phyloP scores from a whole-genome alignment of 30 jellyfish, hydroid and myxozoan genomes.

The Aurelia aurita region DNA sequence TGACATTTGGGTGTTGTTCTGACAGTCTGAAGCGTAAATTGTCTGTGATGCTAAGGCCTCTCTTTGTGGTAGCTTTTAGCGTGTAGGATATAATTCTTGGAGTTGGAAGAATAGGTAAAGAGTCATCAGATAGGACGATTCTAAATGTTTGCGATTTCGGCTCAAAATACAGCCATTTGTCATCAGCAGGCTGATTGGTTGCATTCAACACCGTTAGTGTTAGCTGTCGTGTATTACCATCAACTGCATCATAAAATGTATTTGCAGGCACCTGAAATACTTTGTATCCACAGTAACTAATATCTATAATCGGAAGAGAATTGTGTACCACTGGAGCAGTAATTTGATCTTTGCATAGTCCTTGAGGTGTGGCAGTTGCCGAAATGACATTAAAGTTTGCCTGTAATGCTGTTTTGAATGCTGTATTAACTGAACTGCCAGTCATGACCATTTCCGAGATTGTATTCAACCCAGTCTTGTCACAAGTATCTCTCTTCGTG shows the following conservation, averaged over 20 bases:
- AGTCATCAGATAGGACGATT: conserved; percentile 27
- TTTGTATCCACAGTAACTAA: conserved; percentile 73
- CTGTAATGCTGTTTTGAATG: conserved; percentile 53
- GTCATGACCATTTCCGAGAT: conserved; percentile 24
- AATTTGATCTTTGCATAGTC: conserved; percentile 64
- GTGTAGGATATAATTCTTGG: conserved; percentile 40
- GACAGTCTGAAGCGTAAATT: conserved; percentile 47
- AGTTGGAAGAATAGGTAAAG: neutral
- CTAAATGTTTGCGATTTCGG: conserved; percentile 47
- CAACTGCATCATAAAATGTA: conserved; percentile 84
- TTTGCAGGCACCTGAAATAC: conserved; percentile 65
- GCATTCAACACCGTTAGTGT: conserved; percentile 56
- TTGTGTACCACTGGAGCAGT: conserved; percentile 77
- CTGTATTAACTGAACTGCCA: conserved; percentile 39
- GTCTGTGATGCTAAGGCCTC: conserved; percentile 76
- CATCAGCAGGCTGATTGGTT: conserved; percentile 30
- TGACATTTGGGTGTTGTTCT: conserved; percentile 38
- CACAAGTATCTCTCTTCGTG: conserved; percentile 56
- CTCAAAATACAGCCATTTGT: conserved; percentile 66
- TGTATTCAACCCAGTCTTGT: conserved; percentile 8
- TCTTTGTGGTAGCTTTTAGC: conserved; percentile 81
- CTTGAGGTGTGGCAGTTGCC: conserved; percentile 14
- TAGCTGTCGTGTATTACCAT: conserved; percentile 78
- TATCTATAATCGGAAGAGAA: conserved; percentile 62
- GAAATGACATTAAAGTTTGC: conserved; percentile 32